phyloP scores from a whole-genome alignment of 2,888 invertebrate species.

The Xanthorhoe designata region DNA sequence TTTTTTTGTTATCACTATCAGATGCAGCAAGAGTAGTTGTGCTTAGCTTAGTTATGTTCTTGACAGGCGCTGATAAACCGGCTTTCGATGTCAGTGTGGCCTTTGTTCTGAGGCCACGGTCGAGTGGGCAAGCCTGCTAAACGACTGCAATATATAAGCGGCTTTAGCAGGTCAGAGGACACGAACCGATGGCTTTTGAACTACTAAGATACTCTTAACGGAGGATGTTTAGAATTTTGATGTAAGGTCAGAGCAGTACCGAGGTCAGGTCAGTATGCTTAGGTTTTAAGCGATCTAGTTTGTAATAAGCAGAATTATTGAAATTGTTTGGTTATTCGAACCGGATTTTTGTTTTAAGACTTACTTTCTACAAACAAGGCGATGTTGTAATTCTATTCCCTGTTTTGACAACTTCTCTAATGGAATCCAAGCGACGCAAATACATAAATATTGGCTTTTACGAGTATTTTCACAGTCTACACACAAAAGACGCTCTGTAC shows the following conservation, averaged over 20 bases:
- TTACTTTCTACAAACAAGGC: neutral
- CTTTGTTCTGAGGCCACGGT: conserved; percentile 43
- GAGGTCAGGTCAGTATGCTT: conserved; percentile 1
- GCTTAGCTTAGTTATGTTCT: too few species aligned
- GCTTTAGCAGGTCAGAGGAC: conserved; percentile 60
- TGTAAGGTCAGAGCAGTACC: conserved; percentile 20
- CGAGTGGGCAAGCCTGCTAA: conserved; percentile 50
- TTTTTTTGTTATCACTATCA: too few species aligned
- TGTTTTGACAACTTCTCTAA: neutral
- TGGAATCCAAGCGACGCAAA: conserved; percentile 3
- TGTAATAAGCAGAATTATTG: neutral
- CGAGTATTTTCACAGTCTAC: neutral
- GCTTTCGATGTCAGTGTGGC: conserved; percentile 29
- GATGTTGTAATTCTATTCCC: neutral
- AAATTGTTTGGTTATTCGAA: conserved; percentile 9
- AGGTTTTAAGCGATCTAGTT: neutral
- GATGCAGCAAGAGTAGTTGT: too few species aligned
- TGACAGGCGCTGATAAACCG: neutral
- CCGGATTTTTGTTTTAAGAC: neutral
- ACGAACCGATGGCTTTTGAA: conserved; percentile 47
- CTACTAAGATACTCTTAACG: conserved; percentile 48
- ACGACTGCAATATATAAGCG: conserved; percentile 53
- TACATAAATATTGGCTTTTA: conserved; percentile 4
- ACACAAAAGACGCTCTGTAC: conserved; percentile 1
- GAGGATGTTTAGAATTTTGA: conserved; percentile 37